A percentile compares a stretch with the other conserved stretches of the same genome.
Evolutionary conservation across 2,888 invertebrate genomes (phyloP).

Genomic region (Dasysyrphus albostriatus): DNA sequence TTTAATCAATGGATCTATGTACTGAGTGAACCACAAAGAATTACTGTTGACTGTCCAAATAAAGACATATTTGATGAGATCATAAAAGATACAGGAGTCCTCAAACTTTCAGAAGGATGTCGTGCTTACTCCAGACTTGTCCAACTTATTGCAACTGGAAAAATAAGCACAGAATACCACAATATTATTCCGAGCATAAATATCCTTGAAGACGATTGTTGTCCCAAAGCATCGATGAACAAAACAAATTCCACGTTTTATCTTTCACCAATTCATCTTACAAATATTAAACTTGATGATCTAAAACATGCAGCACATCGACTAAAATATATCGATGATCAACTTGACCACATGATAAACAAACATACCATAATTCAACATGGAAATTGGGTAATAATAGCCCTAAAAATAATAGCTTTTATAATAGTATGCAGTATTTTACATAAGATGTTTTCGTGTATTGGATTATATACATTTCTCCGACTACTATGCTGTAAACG

Average conservation of each 20-base stretch:
- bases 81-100: constrained; percentile 9
- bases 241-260: background rate
- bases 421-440: constrained; percentile 1
- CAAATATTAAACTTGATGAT: constrained; percentile 9
- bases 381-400: background rate
- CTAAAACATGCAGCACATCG: constrained; percentile 13
- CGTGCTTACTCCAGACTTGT: constrained; percentile 4
- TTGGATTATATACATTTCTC: background rate
- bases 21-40: constrained; percentile 23
- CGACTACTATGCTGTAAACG: too few relatives aligned
- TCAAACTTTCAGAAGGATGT: background rate
- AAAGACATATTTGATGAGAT: constrained; percentile 17
- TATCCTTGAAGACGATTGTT: constrained; percentile 3
- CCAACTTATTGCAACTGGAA: background rate
- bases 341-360: background rate
- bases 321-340: constrained; percentile 1
- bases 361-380: background rate
- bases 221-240: background rate
- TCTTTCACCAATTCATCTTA: constrained; percentile 1
- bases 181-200: constrained; percentile 1
- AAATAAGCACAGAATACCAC: constrained; percentile 3
- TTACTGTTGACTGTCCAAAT: constrained; percentile 16
- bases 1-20: constrained; percentile 26
- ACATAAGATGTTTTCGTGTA: background rate
- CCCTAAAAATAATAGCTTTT: background rate